Evolutionary conservation across 2,113 vertebrate species (phyloP), one percentile per base, ranked within the genome.

Genomic region (Carassius auratus): DNA sequence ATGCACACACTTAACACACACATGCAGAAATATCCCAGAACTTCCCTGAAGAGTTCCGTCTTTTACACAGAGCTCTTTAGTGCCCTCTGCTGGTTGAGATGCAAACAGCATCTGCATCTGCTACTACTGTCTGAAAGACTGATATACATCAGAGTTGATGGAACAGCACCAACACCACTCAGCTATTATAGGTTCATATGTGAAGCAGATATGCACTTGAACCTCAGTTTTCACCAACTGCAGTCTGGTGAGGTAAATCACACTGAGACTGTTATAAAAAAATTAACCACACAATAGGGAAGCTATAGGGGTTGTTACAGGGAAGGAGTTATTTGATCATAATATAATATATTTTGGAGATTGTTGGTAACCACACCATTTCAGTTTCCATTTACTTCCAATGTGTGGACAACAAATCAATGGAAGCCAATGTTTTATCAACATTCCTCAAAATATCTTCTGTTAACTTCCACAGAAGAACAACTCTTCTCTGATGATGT

Each of bases 71-170:
- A 80, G 77, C 71, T 81, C 57, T 62, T 42, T 33, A 64, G 23
- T n/a, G 68, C 30, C 38, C 77, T 73, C 85, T 86, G 71, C 36
- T 86, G 85, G 36, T 23, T 64, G 23, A 30, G 59, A 62, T 2
- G 5, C 12, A 45, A 42, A 69, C 26, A 61, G 4, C 61, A 68
- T n/a, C 0, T 15, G 17, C 30, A 33, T 26, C 26, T 66, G 13
- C 14, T 3, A 17, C 15, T 33, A 33, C 14, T 33, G 62, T 23
- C n/a, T n/a, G 3, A 38, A 33, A 36, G 17, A 38, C 4, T 42
- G 68, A 38, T 71, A 13, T 45, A 74, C 9, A n/a, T 19, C 42
- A 68, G 15, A 19, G 19, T 9, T 19, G 19, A 30, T 3, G 26
- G 57, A 55, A 45, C 9, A 5, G 38, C 10, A 45, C 19, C 36